Evolutionary conservation across 2,113 vertebrate species (phyloP), one percentile per base, ranked within the genome.

Genomic region (Actenoides lindsayi): DNA sequence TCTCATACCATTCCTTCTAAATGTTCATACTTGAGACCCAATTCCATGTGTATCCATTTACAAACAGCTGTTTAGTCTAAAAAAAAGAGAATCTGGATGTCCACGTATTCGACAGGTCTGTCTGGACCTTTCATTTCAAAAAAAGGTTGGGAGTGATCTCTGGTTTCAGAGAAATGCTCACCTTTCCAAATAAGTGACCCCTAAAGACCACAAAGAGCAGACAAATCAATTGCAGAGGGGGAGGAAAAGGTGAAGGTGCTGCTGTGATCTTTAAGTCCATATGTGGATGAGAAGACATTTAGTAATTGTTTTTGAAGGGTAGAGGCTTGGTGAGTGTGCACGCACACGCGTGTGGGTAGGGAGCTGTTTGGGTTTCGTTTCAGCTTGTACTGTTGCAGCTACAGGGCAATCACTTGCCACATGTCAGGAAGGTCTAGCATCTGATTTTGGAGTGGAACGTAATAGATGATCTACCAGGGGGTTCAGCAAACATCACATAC

Each of bases 401-500:
- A 81, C 73, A 91, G 83, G 69, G 53, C 87, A 87, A 64, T 78
- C 7, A 1, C 56, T 94, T 90, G 76, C 89, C 93, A 96, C 65
- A 71, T 95, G 93, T 95, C 91, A 94, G 89, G 62, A 73, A 93
- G 91, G 90, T 84, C 83, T 84, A 81, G 63, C 90, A 62, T 68
- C 86, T 84, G 80, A 93, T 93, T 85, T 62, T 95, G 92, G 89
- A 93, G 81, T 91, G 57, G 69, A 94, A 89, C 77, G 69, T 92
- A 93, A 95, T 41, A 93, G 83, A 95, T 95, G 92, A 94, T 96
- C 87, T 95, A 93, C 69, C 74, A 93, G 91, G 91, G 94, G 86
- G 94, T 91, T 96, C 91, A 82, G 91, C 83, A 94, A 96, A 81
- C 92, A 81, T 83, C 95, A 93, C 83, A 73, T 60, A 90, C 56